Base-by-base conservation (phyloP, 2,113 vertebrate species). In the Dicerorhinus sumatrensis region DNA sequence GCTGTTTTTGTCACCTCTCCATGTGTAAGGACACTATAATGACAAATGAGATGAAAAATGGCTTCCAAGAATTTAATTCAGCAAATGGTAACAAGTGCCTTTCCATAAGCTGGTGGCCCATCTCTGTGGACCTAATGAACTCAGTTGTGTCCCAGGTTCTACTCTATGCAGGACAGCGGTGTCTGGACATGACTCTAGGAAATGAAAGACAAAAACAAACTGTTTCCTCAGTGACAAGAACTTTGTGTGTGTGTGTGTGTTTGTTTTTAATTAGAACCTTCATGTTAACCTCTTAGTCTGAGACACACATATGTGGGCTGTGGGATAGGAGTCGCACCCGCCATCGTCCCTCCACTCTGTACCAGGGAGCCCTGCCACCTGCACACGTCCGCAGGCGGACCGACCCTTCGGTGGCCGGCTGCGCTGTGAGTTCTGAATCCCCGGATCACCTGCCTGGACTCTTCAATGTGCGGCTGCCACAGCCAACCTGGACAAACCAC, bases 111-210 rank as follows among this genome's bases (percentile, higher is more conserved):
- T 1, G 13, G 29, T 0, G 3, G 75, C 29, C 39, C 2, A 12
- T 60, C 58, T 81, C n/a, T 36, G 54, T 2, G 21, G 16, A n/a
- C n/a, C n/a, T n/a, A n/a, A n/a, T n/a, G n/a, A n/a, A n/a, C n/a
- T n/a, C 33, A 2, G 7, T 2, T 1, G 3, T 51, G 76, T 51
- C 58, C 0, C 0, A 1, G 82, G 36, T 25, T 36, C 8, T 31
- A 1, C 27, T 20, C 27, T 3, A 0, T 14, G 21, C 25, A 20
- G 73, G 56, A 4, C 18, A 11, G 25, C 6, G 4, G 72, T 2
- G 4, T 14, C 42, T 29, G 46, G 69, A 20, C 58, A 1, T 5
- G 39, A 39, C 25, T 29, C 67, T 8, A n/a, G 63, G 20, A 60
- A 21, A 54, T 2, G 69, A 89, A 25, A 63, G 94, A 65, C 17